Evolutionary conservation across 2,113 vertebrate genomes (phyloP), one percentile per base, ranked within the genome.

Genomic region (Alaudala cheleensis): DNA sequence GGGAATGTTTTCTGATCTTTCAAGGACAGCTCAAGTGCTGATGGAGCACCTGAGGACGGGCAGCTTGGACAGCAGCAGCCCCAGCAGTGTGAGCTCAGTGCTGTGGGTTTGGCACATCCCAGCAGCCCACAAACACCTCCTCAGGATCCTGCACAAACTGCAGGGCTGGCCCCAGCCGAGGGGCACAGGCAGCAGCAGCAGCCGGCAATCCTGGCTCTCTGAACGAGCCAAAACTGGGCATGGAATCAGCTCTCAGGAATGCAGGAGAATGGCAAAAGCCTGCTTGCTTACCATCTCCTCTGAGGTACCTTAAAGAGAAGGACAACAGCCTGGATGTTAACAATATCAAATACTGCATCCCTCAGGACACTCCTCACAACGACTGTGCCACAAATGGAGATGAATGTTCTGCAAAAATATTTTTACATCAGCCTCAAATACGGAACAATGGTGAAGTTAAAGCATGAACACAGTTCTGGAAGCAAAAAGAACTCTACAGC

Each of bases 21-120:
- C 60, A 66, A 78, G 61, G 37, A 29, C 19, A 78, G 19, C 50
- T 86, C 0, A 37, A 37, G 0, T 5, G 2, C 26, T 60, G 83
- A 60, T 24, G 34, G 26, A 64, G 16, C 28, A n/a, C 6, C 61
- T 39, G 9, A 34, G 58, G 40, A 14, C 4, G 11, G 37, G 54
- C 44, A 44, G 60, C 45, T 1, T 15, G 13, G 77, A 17, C 34
- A 20, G 22, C n/a, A 24, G 14, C 0, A 40, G 65, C 57, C 14
- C n/a, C 5, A 17, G 42, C 17, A 0, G 3, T 2, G 8, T 6
- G 31, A 1, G 1, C 37, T 12, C 26, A 1, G 11, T 7, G 5
- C 58, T 28, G 25, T 6, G 42, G 19, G 49, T 22, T 39, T 18
- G 80, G 49, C 31, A 40, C n/a, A 7, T 47, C 24, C 11, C 24